Evolutionary conservation across 2,888 invertebrate species (phyloP).

Genomic region (Melieria picta): DNA sequence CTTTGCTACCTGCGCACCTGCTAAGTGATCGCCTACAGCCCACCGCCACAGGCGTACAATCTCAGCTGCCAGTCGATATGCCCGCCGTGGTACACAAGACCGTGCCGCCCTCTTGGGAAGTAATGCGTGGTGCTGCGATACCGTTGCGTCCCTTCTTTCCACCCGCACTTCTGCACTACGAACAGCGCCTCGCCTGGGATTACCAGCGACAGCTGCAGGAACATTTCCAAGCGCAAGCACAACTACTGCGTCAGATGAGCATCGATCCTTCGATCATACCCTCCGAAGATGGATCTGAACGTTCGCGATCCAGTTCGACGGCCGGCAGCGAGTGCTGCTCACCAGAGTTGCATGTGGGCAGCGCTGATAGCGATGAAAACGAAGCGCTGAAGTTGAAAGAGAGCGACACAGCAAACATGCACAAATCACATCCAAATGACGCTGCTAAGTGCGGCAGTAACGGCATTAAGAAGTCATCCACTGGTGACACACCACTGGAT

Average conservation of each 20-base stretch:
- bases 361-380: slow-evolving; percentile 1
- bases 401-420: slow-evolving; percentile 11
- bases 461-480: slow-evolving; percentile 44
- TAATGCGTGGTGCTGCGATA: slow-evolving; percentile 21
- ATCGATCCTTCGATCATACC: slow-evolving; percentile 64
- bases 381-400: neutral
- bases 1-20: slow-evolving; percentile 17
- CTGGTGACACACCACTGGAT: slow-evolving; percentile 83
- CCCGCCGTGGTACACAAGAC: slow-evolving; percentile 6
- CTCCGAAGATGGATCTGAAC: slow-evolving; percentile 76
- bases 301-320: slow-evolving; percentile 74
- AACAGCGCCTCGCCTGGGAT: slow-evolving; percentile 71
- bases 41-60: slow-evolving; percentile 24
- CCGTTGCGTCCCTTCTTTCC: slow-evolving; percentile 62
- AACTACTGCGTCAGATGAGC: slow-evolving; percentile 68
- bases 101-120: slow-evolving; percentile 23
- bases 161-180: slow-evolving; percentile 72
- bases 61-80: slow-evolving; percentile 38
- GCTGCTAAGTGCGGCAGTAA: slow-evolving; percentile 46
- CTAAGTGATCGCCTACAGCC: slow-evolving; percentile 7
- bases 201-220: slow-evolving; percentile 71
- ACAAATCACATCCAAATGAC: slow-evolving; percentile 1
- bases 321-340: slow-evolving; percentile 78
- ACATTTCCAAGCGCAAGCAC: slow-evolving; percentile 68
- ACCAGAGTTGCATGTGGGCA: slow-evolving; percentile 69